These are phyloP conservation scores for Heterodera carotae DNA, from an alignment of 1,140 invertebrate genomes.

Conservation along the genomic window DNA sequence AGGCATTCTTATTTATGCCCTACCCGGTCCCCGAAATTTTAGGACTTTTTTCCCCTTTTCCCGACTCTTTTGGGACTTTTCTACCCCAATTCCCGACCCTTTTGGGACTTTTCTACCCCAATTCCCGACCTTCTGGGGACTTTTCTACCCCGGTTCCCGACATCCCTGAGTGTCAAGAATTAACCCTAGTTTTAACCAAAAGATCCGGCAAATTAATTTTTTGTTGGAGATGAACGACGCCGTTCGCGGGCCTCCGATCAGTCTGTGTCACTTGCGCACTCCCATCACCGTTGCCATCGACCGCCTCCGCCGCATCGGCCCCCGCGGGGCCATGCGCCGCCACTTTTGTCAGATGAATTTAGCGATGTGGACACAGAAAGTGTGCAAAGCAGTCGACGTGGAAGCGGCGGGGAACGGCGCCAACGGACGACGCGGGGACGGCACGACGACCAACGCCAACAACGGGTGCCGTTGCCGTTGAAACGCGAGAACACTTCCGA, in stretches of 20 bases:
- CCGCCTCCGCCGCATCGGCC: background rate
- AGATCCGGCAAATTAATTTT: background rate
- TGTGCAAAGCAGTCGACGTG: constrained; percentile 1
- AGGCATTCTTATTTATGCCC: too few species aligned
- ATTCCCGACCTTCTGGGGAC: too few species aligned
- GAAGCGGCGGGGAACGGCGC: constrained; percentile 1
- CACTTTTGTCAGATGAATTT: background rate
- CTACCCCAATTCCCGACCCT: too few species aligned
- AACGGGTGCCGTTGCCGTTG: constrained; percentile 1
- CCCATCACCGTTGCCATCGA: background rate
- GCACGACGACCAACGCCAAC: background rate
- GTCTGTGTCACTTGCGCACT: background rate
- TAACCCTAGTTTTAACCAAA: too few species aligned
- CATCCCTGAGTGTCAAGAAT: too few species aligned
- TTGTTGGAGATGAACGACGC: background rate
- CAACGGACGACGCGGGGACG: background rate
- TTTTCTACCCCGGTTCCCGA: too few species aligned
- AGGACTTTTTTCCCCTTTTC: too few species aligned
- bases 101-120: too few species aligned
- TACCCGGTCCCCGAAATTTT: too few species aligned
- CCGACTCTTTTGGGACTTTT: too few species aligned
- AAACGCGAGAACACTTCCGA: constrained; percentile 22
- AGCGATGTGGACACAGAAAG: constrained; percentile 11
- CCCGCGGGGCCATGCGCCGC: background rate
- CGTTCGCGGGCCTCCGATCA: background rate